Evolutionary conservation across 1,140 invertebrate species (phyloP), one percentile per base, ranked within the genome.

Genomic region (Drosophila orosa): DNA sequence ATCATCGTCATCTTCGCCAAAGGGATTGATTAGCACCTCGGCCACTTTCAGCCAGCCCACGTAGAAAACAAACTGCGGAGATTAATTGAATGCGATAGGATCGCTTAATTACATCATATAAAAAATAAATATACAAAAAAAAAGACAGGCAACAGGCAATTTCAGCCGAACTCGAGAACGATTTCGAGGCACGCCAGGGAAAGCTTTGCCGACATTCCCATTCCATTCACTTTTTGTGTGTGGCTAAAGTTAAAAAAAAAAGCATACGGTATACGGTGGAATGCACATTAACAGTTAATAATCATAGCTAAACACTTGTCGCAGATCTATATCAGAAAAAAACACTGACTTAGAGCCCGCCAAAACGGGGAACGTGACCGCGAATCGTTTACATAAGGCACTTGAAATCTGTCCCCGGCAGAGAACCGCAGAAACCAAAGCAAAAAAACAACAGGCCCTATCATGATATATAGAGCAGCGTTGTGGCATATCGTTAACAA

Each of bases 31-130:
- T 57, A 98, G 93, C 5, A 97, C 96, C 92, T 98, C 97, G 13
- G 97, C 97, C 17, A 98, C 97, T 94, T 99, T 98, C 29, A 99
- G 92, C 98, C 98, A 99, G 19, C 98, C 98, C 82, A 99, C 96
- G 93, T 98, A 99, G 92, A 99, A 99, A 91, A 97, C 97, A 92
- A 99, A 99, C 96, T 98, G 93, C 50, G 95, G 94, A 92, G 33
- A 62, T 60, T 62, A 65, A 61, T 67, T 42, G 19, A 80, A 63
- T 27, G 31, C 25, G 52, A 79, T 73, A 66, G 56, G 37, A 80
- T 84, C 76, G 25, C 17, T 35, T 61, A 77, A 77, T 69, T 72
- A 31, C 48, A 55, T 24, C 40, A 45, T 59, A 45, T 29, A 29
- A 31, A 17, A 48, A 15, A 5, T 29, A 2, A 8, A 24, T n/a